Conservation (phyloP, 2,797 vertebrate genomes). For the Brachyalestes nurse region DNA sequence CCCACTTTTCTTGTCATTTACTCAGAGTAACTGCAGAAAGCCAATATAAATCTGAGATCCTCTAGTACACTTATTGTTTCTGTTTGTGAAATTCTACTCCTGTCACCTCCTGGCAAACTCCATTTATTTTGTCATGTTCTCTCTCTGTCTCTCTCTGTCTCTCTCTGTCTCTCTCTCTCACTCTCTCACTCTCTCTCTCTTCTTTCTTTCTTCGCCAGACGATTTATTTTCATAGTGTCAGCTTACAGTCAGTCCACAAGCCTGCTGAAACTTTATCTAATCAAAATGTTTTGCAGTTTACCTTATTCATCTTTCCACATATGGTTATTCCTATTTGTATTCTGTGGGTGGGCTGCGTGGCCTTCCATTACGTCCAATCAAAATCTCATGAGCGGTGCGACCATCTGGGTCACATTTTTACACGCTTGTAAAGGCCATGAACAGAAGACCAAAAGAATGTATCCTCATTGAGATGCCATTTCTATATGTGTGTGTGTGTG, state of each 20-base stretch:
- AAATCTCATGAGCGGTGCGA: constrained; percentile 66
- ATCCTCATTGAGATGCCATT: constrained; percentile 59
- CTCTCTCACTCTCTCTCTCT: constrained; percentile 50
- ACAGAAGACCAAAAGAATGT: constrained; percentile 67
- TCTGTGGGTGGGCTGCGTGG: constrained; percentile 77
- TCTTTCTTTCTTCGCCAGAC: constrained; percentile 55
- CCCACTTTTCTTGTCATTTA: no score
- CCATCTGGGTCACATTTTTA: constrained; percentile 81
- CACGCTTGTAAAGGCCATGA: constrained; percentile 75
- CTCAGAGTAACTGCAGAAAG: no score
- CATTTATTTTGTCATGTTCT: neutral
- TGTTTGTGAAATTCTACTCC: no score
- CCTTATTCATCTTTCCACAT: constrained; percentile 82
- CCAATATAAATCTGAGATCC: no score
- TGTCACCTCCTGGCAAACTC: neutral
- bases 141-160: neutral
- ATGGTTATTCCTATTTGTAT: constrained; percentile 79
- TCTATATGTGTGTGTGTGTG: constrained; percentile 4
- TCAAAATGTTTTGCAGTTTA: constrained; percentile 87
- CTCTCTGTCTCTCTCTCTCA: constrained; percentile 58
- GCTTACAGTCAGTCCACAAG: constrained; percentile 78
- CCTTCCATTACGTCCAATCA: constrained; percentile 80
- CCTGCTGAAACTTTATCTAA: constrained; percentile 81
- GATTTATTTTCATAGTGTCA: constrained; percentile 82
- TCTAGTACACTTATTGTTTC: no score